Evolutionary conservation across 1,140 invertebrate species (phyloP), one percentile per base, ranked within the genome.

Genomic region (Drosophila kepulauana): DNA sequence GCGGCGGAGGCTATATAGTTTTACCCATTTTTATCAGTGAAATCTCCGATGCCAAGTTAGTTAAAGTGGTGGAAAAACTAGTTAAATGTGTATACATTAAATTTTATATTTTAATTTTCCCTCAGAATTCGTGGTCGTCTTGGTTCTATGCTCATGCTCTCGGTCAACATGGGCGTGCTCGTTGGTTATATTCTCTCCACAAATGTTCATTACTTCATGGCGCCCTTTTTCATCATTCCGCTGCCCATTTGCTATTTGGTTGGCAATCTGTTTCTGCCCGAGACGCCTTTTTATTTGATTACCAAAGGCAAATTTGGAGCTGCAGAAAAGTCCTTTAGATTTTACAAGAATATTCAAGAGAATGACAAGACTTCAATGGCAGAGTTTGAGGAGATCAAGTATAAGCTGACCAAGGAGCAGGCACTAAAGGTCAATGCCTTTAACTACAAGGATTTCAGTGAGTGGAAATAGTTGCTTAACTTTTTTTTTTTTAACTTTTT

Each of bases 61-160:
- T 75, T 0, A 43, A 8, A 43, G n/a, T n/a, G 4, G 41, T 3
- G 38, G 38, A 8, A 41, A 10, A 41, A 10, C 5, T 8, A 11
- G 1, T 38, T 10, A 38, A 8, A 38, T 20, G 20, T 20, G 0
- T 25, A 25, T 10, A 38, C 35, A 28, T 16, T 1, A 2, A 15
- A 1, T 1, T 5, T 8, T 16, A 10, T 5, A 48, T 48, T 46
- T 62, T 25, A 25, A 20, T 13, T 52, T 41, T 59, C 7, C 25
- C 6, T 41, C 2, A 98, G 85, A 7, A 95, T 97, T 38, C 93
- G 97, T 58, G 98, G 97, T 8, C 93, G 95, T 0, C 93, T 98
- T 1, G 97, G 97, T 0, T 95, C 97, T 0, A 95, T 96, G 84
- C 96, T 97, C 70, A 97, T 98, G 90, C 92, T 98, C 0, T 96